phyloP scores from a whole-genome alignment of 2,113 vertebrate species.

The Phaethon lepturus region DNA sequence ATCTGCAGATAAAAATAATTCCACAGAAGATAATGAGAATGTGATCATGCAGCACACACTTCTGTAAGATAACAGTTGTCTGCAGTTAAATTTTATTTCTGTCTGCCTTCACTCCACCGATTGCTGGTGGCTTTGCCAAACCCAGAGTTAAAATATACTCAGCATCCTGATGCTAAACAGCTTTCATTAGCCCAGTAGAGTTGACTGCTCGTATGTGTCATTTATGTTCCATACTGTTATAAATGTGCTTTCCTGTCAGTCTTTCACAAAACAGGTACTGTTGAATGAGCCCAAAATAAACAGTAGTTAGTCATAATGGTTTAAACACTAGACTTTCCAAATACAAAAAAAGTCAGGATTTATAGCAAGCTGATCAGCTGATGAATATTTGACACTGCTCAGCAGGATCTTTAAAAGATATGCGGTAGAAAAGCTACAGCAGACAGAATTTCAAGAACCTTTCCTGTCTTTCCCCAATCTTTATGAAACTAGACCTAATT shows the following conservation, averaged over 20 bases:
- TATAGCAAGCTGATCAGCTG: not conserved
- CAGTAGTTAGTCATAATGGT: not conserved
- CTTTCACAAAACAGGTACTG: not conserved
- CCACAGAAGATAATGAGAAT: not conserved
- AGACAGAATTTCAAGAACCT: not conserved
- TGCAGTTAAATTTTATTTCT: slow-evolving; percentile 27
- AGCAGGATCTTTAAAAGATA: slow-evolving; percentile 17
- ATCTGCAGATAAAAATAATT: not conserved
- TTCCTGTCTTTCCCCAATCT: not conserved
- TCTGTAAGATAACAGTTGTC: not conserved
- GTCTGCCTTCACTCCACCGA: not conserved
- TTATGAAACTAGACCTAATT: not conserved
- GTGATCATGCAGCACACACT: not conserved
- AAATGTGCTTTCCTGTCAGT: not conserved
- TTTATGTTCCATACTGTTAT: slow-evolving; percentile 10
- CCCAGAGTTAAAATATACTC: not conserved
- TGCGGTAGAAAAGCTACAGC: not conserved
- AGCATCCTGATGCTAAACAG: slow-evolving; percentile 3
- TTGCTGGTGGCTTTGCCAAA: slow-evolving; percentile 2
- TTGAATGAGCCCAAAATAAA: not conserved
- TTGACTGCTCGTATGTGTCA: slow-evolving; percentile 4
- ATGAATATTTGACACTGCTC: slow-evolving; percentile 10
- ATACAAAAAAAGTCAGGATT: not conserved
- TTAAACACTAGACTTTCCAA: not conserved
- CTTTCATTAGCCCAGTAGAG: slow-evolving; percentile 28